Conservation (phyloP, 2,797 vertebrate species). For the Emydoidea blandingii region DNA sequence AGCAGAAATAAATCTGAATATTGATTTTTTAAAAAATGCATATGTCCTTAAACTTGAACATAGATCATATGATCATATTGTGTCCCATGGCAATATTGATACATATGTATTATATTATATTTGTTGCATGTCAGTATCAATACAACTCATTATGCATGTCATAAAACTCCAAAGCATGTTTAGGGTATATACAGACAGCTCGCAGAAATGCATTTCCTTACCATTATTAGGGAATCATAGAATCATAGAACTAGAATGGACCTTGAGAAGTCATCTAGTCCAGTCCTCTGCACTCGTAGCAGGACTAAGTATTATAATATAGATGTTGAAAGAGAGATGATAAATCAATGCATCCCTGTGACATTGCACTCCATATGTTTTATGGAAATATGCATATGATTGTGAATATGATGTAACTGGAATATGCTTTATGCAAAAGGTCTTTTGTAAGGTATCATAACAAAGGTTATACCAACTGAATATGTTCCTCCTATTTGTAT, state of each 20-base stretch:
- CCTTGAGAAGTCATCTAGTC: too few species aligned
- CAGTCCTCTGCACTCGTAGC: too few species aligned
- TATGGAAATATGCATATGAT: too few species aligned
- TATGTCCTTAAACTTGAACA: neutral
- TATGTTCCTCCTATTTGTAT: too few species aligned
- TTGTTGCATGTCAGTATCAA: neutral
- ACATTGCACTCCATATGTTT: too few species aligned
- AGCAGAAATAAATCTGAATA: neutral
- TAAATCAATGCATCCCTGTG: neutral
- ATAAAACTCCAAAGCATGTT: neutral
- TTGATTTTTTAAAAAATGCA: neutral
- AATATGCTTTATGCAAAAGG: too few species aligned
- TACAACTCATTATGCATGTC: rapidly evolving
- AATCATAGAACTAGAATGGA: too few species aligned
- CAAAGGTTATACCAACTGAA: too few species aligned
- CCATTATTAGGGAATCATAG: too few species aligned
- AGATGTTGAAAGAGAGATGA: neutral
- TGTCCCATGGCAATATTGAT: neutral
- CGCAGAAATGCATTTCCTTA: neutral
- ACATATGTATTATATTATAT: neutral
- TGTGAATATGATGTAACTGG: too few species aligned
- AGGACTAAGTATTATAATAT: neutral
- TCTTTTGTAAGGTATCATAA: too few species aligned
- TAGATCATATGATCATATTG: neutral
- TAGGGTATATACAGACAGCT: neutral